Evolutionary conservation across 2,113 vertebrate genomes (phyloP).

Genomic region (Vulpes lagopus): DNA sequence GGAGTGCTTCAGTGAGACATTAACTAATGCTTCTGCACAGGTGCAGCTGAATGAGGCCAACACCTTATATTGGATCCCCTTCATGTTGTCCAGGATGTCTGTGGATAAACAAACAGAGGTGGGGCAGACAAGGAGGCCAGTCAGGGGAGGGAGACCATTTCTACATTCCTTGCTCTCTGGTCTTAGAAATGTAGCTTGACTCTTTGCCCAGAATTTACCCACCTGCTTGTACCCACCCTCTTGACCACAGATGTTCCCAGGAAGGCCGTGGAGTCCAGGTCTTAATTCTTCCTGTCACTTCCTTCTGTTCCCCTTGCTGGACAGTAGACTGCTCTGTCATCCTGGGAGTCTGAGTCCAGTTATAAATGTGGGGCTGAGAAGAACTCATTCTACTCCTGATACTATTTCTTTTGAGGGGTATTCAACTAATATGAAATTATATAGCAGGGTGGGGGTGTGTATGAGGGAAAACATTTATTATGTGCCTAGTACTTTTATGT

Average conservation of each 20-base stretch:
- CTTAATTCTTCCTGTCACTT: background rate
- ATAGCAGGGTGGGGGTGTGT: background rate
- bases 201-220: background rate
- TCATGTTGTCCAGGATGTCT: slow-evolving; percentile 72
- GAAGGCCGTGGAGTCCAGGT: background rate
- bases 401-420: background rate
- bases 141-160: background rate
- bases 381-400: background rate
- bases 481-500: background rate
- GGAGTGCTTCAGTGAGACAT: slow-evolving; percentile 84
- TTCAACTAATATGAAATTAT: background rate
- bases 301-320: background rate
- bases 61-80: slow-evolving; percentile 77
- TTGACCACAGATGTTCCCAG: background rate
- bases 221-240: background rate
- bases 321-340: background rate
- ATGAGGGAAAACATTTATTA: background rate
- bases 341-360: background rate
- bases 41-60: slow-evolving; percentile 85
- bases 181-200: slow-evolving; percentile 36
- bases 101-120: slow-evolving; percentile 81
- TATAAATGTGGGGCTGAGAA: background rate
- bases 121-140: background rate
- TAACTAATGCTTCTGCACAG: slow-evolving; percentile 85
- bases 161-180: slow-evolving; percentile 40